These are phyloP conservation scores for Streptopelia turtur DNA, from an alignment of 2,797 vertebrate species.

Conservation along the genomic window DNA sequence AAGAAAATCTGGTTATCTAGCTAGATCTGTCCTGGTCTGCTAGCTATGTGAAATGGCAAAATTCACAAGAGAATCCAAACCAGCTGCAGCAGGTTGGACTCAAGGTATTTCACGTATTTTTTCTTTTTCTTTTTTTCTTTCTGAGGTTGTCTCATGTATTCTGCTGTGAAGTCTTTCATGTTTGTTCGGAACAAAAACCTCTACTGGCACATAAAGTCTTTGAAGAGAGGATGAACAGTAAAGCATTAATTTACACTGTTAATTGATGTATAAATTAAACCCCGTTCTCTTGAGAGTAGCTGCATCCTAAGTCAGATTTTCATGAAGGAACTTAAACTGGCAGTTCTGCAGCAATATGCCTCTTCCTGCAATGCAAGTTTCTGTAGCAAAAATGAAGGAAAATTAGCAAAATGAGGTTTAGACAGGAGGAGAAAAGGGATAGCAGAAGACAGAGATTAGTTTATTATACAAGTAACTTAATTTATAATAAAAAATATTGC, in stretches of 20 bases:
- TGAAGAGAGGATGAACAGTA: constrained; percentile 13
- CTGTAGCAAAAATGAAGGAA: not conserved
- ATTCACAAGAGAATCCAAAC: not conserved
- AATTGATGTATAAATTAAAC: constrained; percentile 65
- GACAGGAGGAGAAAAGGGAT: not conserved
- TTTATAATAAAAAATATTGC: not conserved
- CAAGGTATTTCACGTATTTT: not conserved
- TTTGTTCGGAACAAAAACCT: constrained; percentile 31
- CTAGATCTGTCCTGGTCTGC: not conserved
- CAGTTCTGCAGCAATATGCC: not conserved
- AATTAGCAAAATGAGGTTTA: not conserved
- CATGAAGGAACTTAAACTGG: not conserved
- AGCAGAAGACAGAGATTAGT: not conserved
- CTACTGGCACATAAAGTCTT: constrained; percentile 15
- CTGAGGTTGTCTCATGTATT: not conserved
- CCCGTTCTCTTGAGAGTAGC: not conserved
- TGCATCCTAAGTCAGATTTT: not conserved
- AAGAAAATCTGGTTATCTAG: not conserved
- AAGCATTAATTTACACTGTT: constrained; percentile 63
- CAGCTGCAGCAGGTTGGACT: not conserved
- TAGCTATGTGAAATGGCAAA: not conserved
- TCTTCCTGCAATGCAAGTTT: not conserved
- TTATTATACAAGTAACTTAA: not conserved
- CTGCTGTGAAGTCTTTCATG: constrained; percentile 44
- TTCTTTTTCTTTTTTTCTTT: not conserved